Percentiles rank a stretch among this genome's conserved stretches.
Conservation (phyloP, 2,113 vertebrate species). For the Salvelinus fontinalis region DNA sequence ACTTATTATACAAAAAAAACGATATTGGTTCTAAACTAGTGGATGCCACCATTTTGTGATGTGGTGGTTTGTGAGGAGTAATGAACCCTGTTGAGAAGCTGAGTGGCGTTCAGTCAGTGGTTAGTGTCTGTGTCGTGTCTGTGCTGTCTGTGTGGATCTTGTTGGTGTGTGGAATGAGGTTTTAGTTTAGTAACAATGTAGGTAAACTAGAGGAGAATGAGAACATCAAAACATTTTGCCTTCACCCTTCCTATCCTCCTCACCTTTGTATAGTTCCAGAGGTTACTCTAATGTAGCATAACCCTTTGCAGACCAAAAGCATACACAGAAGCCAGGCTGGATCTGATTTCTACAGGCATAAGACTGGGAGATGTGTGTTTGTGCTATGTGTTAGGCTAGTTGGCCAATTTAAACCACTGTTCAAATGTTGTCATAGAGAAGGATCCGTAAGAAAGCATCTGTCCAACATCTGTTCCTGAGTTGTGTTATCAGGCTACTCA, state of each 20-base stretch:
- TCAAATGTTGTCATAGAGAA: conserved; percentile 10
- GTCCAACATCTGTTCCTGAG: background rate
- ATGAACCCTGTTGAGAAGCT: conserved; percentile 78
- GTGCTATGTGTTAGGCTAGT: background rate
- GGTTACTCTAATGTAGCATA: conserved; percentile 15
- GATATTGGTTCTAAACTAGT: conserved; percentile 90
- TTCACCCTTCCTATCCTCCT: conserved; percentile 48
- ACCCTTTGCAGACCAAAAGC: conserved; percentile 25
- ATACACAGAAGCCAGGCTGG: conserved; percentile 10
- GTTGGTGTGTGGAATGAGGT: conserved; percentile 81
- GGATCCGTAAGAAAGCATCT: background rate
- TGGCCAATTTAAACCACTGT: background rate
- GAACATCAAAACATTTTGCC: conserved; percentile 42
- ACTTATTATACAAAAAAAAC: conserved; percentile 84
- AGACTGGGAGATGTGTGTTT: background rate
- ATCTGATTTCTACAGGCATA: background rate
- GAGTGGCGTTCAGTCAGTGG: conserved; percentile 87
- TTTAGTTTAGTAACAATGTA: conserved; percentile 81
- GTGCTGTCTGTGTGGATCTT: conserved; percentile 90
- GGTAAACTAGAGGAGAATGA: conserved; percentile 54
- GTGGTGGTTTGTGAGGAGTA: conserved; percentile 80
- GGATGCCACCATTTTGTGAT: conserved; percentile 86
- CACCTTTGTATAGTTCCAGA: conserved; percentile 33
- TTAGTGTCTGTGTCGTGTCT: conserved; percentile 82
- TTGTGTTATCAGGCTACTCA: background rate